These are phyloP conservation scores for Galeopsomyia nigrocyanea DNA, from an alignment of 2,888 invertebrate species.

Conservation along the genomic window DNA sequence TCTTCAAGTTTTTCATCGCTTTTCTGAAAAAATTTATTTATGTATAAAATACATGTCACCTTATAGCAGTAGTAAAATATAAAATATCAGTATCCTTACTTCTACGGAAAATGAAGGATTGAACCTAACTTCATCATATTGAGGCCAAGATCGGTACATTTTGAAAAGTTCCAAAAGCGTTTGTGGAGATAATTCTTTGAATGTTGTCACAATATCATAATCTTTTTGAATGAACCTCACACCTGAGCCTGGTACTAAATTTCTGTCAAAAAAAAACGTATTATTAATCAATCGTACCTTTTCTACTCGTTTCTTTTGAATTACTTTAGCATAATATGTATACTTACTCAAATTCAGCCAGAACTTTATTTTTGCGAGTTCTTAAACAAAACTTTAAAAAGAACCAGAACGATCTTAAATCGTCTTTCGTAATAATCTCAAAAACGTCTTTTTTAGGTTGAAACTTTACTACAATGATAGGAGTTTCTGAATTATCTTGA, in stretches of 20 bases:
- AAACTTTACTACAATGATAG: conserved; percentile 77
- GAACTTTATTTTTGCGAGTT: conserved; percentile 74
- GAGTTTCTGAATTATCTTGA: conserved; percentile 62
- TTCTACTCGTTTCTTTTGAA: not conserved
- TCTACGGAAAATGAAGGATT: not conserved
- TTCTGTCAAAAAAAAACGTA: conserved; percentile 66
- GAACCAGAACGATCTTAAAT: conserved; percentile 77
- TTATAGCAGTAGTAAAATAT: conserved; percentile 1
- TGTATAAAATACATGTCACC: not conserved
- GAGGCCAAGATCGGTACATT: conserved; percentile 66
- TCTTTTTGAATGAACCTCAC: conserved; percentile 73
- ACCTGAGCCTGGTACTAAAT: conserved; percentile 83
- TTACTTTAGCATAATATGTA: not conserved
- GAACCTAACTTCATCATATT: conserved; percentile 43
- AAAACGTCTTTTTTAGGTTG: conserved; percentile 73
- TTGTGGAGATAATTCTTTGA: conserved; percentile 76
- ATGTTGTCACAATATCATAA: conserved; percentile 80
- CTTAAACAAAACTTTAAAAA: conserved; percentile 78
- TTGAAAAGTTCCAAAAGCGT: conserved; percentile 78
- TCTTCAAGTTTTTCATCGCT: conserved; percentile 28
- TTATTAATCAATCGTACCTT: not conserved
- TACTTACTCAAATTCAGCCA: conserved; percentile 82
- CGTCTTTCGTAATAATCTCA: conserved; percentile 62
- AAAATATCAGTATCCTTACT: conserved; percentile 6
- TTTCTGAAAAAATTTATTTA: conserved; percentile 15